Conservation (phyloP, 2,888 invertebrate genomes). For the Allygus modestus region DNA sequence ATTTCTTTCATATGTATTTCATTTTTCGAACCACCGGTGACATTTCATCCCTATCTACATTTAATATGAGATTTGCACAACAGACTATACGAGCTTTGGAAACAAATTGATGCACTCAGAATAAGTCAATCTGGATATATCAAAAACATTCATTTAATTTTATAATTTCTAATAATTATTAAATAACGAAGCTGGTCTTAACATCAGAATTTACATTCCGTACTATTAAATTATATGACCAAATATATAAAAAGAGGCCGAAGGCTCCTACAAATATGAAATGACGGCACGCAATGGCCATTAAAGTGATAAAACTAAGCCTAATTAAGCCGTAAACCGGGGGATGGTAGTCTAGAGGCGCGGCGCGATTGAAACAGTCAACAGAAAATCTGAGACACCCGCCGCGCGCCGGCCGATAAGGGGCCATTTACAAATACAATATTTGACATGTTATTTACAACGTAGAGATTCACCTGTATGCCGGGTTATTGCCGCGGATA, state of each 20-base stretch:
- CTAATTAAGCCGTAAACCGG: slow-evolving; percentile 8
- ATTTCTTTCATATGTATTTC: not conserved
- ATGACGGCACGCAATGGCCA: not conserved
- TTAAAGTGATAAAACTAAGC: slow-evolving; percentile 12
- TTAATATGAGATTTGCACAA: too few species aligned
- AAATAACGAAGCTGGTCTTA: too few species aligned
- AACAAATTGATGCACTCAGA: too few species aligned
- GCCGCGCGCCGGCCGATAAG: not conserved
- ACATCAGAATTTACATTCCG: not conserved
- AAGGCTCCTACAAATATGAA: slow-evolving; percentile 14
- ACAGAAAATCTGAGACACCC: slow-evolving; percentile 5
- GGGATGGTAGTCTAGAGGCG: slow-evolving; percentile 6
- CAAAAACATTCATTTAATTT: too few species aligned
- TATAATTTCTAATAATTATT: too few species aligned
- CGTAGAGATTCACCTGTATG: slow-evolving; percentile 27
- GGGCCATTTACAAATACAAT: slow-evolving; percentile 42
- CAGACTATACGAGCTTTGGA: too few species aligned
- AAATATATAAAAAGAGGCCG: not conserved
- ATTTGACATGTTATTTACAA: slow-evolving; percentile 46
- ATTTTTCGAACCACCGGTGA: not conserved
- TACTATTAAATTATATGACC: not conserved
- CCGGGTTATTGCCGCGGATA: not conserved
- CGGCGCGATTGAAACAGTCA: not conserved
- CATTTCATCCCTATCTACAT: not conserved
- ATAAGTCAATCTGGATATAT: too few species aligned